Evolutionary conservation across 2,888 invertebrate genomes (phyloP).

Genomic region (Julus scandinavius): DNA sequence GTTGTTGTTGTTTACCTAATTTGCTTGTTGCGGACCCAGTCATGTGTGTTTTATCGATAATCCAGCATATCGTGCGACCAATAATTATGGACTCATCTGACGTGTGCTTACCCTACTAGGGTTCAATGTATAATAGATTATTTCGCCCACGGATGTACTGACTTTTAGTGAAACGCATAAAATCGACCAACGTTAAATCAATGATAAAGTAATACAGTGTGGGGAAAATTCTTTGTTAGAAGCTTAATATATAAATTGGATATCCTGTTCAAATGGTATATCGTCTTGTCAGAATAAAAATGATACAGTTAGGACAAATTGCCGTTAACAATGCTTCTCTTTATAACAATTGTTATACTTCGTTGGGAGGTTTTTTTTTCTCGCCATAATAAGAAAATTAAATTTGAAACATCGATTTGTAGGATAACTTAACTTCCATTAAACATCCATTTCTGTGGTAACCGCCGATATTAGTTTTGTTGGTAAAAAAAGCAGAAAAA

Average conservation of each 20-base stretch:
- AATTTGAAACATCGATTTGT: too few relatives aligned
- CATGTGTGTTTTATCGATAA: constrained; percentile 12
- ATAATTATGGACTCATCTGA: constrained; percentile 33
- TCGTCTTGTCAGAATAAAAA: background rate
- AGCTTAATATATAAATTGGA: background rate
- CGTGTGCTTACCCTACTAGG: constrained; percentile 1
- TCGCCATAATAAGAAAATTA: too few relatives aligned
- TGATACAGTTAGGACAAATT: too few relatives aligned
- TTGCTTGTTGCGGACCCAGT: constrained; percentile 14
- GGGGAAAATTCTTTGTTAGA: background rate
- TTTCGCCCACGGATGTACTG: background rate
- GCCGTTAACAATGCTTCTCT: too few relatives aligned
- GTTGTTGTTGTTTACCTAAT: background rate
- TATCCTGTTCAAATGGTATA: background rate
- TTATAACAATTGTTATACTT: too few relatives aligned
- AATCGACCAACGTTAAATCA: constrained; percentile 33
- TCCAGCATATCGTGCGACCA: constrained; percentile 1
- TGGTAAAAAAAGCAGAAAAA: too few relatives aligned
- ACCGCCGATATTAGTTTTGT: too few relatives aligned
- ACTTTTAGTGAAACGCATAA: background rate
- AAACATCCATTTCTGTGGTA: too few relatives aligned
- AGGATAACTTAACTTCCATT: too few relatives aligned
- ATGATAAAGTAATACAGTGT: background rate
- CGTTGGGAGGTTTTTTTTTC: too few relatives aligned
- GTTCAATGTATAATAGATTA: constrained; percentile 33